These are phyloP conservation scores for Turritopsis dohrnii DNA, from an alignment of 30 jellyfish, hydroid and myxozoan genomes.

Conservation along the genomic window DNA sequence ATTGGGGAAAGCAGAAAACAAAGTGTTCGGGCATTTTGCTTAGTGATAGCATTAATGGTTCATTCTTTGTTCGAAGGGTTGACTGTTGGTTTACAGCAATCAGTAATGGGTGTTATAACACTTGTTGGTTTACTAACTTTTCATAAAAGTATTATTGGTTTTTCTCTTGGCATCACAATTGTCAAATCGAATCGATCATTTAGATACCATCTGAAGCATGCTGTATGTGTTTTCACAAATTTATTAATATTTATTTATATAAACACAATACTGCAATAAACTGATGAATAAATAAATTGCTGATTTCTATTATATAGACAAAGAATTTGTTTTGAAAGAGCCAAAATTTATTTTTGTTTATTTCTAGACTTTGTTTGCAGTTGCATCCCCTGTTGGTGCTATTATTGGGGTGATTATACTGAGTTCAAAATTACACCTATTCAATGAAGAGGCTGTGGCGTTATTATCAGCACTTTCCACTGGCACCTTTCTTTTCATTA, in stretches of 20 bases:
- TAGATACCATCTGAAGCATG: constrained; percentile 21
- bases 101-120: constrained; percentile 2
- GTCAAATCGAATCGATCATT: constrained; percentile 15
- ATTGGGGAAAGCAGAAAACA: constrained; percentile 1
- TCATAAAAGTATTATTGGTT: constrained; percentile 43
- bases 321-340: no score
- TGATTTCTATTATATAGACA: not conserved
- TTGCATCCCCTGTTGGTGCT: constrained; percentile 44
- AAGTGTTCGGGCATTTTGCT: constrained; percentile 30
- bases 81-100: constrained; percentile 36
- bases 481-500: constrained; percentile 39
- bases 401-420: constrained; percentile 28
- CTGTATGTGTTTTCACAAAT: constrained; percentile 14
- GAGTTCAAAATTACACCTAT: not conserved
- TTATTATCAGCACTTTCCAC: constrained; percentile 40
- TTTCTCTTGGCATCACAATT: constrained; percentile 38
- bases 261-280: no score
- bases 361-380: constrained; percentile 35
- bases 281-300: no score
- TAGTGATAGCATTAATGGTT: constrained; percentile 33
- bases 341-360: not conserved
- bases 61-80: constrained; percentile 51
- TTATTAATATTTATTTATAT: constrained; percentile 10
- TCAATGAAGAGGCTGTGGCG: constrained; percentile 13
- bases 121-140: constrained; percentile 30